A percentile compares a stretch with the other conserved stretches of the same genome.
Evolutionary conservation across 2,888 invertebrate genomes (phyloP).

Genomic region (Thereva unica): DNA sequence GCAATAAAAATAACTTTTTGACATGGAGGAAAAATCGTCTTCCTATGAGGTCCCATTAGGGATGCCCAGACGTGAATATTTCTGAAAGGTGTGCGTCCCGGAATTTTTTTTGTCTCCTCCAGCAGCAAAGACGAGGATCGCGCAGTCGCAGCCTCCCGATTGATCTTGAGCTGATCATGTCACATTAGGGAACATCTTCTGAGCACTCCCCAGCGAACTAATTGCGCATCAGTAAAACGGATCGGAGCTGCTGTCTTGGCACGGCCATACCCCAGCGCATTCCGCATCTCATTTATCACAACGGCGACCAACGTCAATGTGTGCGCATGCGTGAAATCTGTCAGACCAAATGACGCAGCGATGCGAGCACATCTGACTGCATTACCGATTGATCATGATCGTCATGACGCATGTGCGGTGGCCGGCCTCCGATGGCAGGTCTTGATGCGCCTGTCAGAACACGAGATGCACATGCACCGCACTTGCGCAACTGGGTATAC

Average conservation of each 20-base stretch:
- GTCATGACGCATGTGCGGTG: conserved; percentile 26
- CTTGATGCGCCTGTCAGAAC: conserved; percentile 27
- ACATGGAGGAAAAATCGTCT: background rate
- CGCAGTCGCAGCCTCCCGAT: conserved; percentile 14
- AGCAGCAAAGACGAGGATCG: background rate
- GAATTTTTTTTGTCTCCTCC: conserved; percentile 4
- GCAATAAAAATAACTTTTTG: no score
- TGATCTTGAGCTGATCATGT: conserved; percentile 37
- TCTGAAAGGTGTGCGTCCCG: conserved; percentile 14
- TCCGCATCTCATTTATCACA: conserved; percentile 36
- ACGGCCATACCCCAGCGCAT: background rate
- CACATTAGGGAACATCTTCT: conserved; percentile 35
- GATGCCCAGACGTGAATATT: background rate
- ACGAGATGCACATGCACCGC: conserved; percentile 10
- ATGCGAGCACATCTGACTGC: conserved; percentile 26
- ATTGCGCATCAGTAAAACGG: conserved; percentile 29
- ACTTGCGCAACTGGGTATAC: conserved; percentile 14
- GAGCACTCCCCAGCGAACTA: conserved; percentile 34
- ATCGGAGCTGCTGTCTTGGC: conserved; percentile 15
- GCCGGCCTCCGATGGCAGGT: background rate
- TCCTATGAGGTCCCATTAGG: conserved; percentile 2
- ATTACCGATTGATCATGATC: conserved; percentile 26
- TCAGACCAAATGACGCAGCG: conserved; percentile 40
- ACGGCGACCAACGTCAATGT: conserved; percentile 29
- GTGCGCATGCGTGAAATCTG: conserved; percentile 39